phyloP scores from a whole-genome alignment of 2,888 invertebrate genomes.

The Lasiommata megera region DNA sequence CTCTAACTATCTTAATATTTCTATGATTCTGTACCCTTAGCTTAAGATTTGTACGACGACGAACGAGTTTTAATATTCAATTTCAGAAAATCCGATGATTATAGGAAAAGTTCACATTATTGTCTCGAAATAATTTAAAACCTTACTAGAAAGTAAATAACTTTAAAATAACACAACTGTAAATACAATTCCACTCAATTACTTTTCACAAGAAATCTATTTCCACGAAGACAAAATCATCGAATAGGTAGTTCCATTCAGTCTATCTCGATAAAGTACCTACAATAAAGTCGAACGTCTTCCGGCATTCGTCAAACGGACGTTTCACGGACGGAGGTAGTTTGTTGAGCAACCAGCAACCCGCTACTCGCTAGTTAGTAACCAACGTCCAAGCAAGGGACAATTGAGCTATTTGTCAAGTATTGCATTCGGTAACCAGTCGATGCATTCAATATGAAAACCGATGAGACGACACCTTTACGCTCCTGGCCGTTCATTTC shows the following conservation, averaged over 20 bases:
- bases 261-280: slow-evolving; percentile 62
- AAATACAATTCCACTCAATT: slow-evolving; percentile 21
- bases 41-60: too few relatives aligned
- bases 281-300: slow-evolving; percentile 62
- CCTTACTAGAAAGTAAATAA: too few relatives aligned
- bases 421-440: slow-evolving; percentile 67
- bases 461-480: slow-evolving; percentile 44
- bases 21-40: too few relatives aligned
- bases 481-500: slow-evolving; percentile 48
- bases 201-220: slow-evolving; percentile 38
- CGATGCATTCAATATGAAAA: slow-evolving; percentile 50
- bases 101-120: too few relatives aligned
- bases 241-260: slow-evolving; percentile 55
- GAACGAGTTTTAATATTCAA: too few relatives aligned
- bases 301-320: slow-evolving; percentile 70
- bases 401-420: slow-evolving; percentile 81
- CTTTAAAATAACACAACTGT: background rate
- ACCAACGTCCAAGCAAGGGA: slow-evolving; percentile 57
- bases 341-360: slow-evolving; percentile 65
- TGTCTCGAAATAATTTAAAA: too few relatives aligned
- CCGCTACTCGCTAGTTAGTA: slow-evolving; percentile 53
- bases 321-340: slow-evolving; percentile 42
- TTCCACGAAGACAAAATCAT: slow-evolving; percentile 48
- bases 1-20: too few relatives aligned
- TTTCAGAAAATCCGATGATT: too few relatives aligned